Percentiles rank a stretch among this genome's conserved stretches.
phyloP scores from a whole-genome alignment of 2,888 invertebrate genomes.

The Heliconius erato region DNA sequence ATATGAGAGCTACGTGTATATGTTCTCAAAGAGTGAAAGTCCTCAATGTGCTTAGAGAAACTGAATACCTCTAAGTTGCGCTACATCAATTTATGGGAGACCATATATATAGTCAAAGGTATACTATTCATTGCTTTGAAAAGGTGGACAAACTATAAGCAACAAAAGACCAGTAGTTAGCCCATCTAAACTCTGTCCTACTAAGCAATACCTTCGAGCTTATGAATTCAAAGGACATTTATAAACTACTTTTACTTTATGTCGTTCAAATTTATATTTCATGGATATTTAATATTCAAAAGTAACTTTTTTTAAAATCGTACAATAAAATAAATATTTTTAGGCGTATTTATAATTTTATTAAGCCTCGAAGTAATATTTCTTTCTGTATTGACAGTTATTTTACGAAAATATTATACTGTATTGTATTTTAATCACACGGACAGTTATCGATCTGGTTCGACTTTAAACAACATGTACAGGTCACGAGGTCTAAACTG shows the following conservation, averaged over 20 bases:
- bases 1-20: not conserved
- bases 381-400: not conserved
- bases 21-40: not conserved
- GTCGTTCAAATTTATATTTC: not conserved
- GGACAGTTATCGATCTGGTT: too few species aligned
- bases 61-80: not conserved
- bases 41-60: not conserved
- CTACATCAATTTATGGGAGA: not conserved
- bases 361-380: not conserved
- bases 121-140: slow-evolving; percentile 12
- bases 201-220: slow-evolving; percentile 7
- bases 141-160: not conserved
- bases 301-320: not conserved
- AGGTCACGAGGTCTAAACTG: too few species aligned
- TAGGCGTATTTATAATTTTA: not conserved
- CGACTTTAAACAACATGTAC: too few species aligned
- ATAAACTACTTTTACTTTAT: not conserved
- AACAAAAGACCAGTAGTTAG: slow-evolving; percentile 3
- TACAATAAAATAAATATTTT: not conserved
- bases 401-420: not conserved
- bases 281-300: not conserved
- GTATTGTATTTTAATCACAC: not conserved
- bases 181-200: not conserved
- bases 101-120: not conserved
- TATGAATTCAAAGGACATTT: not conserved